phyloP scores from a whole-genome alignment of 2,888 invertebrate genomes.

The Drosophila austrosaltans region DNA sequence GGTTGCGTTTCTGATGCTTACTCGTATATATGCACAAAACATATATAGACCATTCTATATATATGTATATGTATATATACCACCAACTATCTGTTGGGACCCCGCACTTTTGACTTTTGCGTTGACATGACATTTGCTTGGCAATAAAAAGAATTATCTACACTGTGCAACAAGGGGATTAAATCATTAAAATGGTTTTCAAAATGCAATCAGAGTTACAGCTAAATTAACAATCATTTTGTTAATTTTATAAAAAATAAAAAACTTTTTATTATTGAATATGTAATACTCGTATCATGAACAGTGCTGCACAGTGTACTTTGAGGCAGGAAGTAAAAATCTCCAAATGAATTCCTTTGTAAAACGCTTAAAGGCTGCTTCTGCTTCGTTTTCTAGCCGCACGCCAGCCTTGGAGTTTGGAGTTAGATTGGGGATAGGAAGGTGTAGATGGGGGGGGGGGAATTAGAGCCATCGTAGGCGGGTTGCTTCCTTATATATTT shows the following conservation, averaged over 20 bases:
- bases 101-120: conserved; percentile 73
- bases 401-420: conserved; percentile 59
- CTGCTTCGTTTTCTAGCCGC: conserved; percentile 50
- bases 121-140: conserved; percentile 76
- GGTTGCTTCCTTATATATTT: conserved; percentile 62
- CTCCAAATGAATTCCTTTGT: conserved; percentile 46
- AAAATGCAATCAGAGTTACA: no score
- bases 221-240: no score
- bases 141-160: conserved; percentile 43
- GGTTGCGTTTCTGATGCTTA: conserved; percentile 61
- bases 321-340: conserved; percentile 30
- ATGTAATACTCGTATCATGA: neutral
- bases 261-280: neutral
- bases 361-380: conserved; percentile 53
- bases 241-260: no score
- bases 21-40: conserved; percentile 29
- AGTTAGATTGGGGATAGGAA: neutral
- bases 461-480: conserved; percentile 6
- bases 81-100: conserved; percentile 38
- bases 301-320: conserved; percentile 28
- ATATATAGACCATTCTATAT: conserved; percentile 33
- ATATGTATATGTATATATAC: conserved; percentile 24
- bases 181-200: no score
- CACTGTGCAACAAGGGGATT: conserved; percentile 42
- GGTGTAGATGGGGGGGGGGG: neutral